phyloP scores from a whole-genome alignment of 92 coral and sea anemone species.

The Epizoanthus stellaris region DNA sequence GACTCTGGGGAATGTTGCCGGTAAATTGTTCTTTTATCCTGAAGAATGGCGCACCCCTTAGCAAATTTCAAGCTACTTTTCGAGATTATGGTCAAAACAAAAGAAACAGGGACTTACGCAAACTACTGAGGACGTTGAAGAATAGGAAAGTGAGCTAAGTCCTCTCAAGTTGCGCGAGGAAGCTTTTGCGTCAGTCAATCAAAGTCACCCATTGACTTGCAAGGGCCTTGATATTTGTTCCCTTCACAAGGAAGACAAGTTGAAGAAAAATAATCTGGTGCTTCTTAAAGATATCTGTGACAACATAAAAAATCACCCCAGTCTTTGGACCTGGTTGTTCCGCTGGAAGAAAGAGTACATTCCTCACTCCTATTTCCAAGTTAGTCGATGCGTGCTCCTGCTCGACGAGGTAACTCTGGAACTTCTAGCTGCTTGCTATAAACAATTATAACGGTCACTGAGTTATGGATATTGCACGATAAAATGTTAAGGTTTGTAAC shows the following conservation, averaged over 20 bases:
- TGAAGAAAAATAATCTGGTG: background rate
- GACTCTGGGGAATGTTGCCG: background rate
- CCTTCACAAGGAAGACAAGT: background rate
- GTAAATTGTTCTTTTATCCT: too few relatives aligned
- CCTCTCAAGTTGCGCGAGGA: slow-evolving; percentile 2
- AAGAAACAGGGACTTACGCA: background rate
- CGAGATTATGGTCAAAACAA: background rate
- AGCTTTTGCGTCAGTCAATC: background rate
- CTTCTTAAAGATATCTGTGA: background rate
- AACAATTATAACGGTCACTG: too few relatives aligned
- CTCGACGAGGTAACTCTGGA: too few relatives aligned
- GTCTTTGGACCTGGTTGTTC: slow-evolving; percentile 1
- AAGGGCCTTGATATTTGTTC: background rate
- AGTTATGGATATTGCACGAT: too few relatives aligned
- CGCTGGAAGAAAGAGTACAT: background rate
- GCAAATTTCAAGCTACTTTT: background rate
- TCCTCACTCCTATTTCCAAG: too few relatives aligned
- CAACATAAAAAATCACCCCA: background rate
- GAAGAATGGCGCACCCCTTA: too few relatives aligned
- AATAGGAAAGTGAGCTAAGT: background rate
- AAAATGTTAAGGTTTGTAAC: too few relatives aligned
- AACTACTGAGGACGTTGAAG: background rate
- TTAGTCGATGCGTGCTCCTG: too few relatives aligned
- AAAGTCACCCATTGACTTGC: background rate
- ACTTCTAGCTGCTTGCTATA: too few relatives aligned